Evolutionary conservation across 2,888 invertebrate species (phyloP).

Genomic region (Torymus texanus): DNA sequence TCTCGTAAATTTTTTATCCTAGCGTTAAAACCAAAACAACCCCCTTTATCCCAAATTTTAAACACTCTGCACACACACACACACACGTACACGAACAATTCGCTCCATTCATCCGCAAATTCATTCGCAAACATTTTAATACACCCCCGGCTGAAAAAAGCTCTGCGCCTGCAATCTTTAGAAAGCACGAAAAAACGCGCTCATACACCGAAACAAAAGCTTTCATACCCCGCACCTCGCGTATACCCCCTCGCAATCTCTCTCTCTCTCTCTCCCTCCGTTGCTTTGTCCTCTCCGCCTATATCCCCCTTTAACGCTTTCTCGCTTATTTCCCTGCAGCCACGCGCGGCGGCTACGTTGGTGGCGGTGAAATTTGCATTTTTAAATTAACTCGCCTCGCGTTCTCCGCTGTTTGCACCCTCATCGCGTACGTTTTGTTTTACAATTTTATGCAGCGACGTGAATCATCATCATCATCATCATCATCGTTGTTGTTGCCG

Average conservation of each 20-base stretch:
- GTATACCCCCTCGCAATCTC: background rate
- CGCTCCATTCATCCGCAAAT: no score
- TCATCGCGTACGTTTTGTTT: conserved; percentile 64
- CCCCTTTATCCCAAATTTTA: no score
- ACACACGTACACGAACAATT: no score
- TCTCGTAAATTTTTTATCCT: no score
- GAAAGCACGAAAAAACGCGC: conserved; percentile 5
- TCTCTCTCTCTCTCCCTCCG: background rate
- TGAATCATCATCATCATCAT: conserved; percentile 59
- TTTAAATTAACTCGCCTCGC: conserved; percentile 74
- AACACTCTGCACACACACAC: no score
- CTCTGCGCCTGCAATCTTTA: background rate
- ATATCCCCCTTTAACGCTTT: background rate
- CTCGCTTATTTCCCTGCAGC: conserved; percentile 40
- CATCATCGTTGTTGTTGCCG: conserved; percentile 65
- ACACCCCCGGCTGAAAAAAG: background rate
- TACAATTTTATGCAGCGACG: conserved; percentile 73
- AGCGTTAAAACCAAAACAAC: no score
- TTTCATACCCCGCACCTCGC: background rate
- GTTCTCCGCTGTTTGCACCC: conserved; percentile 68
- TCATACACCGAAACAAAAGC: background rate
- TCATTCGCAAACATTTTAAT: background rate
- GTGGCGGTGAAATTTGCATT: conserved; percentile 73
- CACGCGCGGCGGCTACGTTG: conserved; percentile 50
- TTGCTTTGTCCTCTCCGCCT: background rate